These are phyloP conservation scores for Celastrina argiolus DNA, from an alignment of 2,888 invertebrate species.

Conservation along the genomic window DNA sequence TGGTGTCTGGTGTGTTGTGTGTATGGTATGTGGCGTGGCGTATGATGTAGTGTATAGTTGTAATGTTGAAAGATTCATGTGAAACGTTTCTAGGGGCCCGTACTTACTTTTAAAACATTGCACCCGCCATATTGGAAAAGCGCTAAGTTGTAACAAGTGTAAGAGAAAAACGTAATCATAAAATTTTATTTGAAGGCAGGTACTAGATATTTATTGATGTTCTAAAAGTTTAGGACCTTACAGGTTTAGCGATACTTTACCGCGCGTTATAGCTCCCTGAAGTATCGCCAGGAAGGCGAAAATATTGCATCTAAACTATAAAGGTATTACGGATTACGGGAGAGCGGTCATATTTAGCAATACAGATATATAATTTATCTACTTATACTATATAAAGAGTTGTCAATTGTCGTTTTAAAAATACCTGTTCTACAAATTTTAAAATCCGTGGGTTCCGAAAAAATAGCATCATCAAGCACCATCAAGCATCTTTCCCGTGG, in stretches of 20 bases:
- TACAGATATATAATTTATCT: no score
- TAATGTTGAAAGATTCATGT: background rate
- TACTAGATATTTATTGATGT: background rate
- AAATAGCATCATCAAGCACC: no score
- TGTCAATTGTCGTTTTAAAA: no score
- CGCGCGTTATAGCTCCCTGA: background rate
- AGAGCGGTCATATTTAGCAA: no score
- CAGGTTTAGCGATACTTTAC: background rate
- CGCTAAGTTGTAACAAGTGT: background rate
- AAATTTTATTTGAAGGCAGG: constrained; percentile 1
- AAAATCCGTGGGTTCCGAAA: no score
- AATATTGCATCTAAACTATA: background rate
- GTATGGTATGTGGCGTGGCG: no score
- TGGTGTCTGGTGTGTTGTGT: no score
- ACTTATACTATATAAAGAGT: no score
- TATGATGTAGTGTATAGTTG: no score
- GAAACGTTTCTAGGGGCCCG: background rate
- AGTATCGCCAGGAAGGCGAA: background rate
- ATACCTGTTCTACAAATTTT: no score
- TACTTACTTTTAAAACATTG: background rate
- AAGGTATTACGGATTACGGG: background rate
- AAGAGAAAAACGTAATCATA: background rate
- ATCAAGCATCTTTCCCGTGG: no score
- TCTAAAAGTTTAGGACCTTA: background rate
- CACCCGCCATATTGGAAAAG: background rate